phyloP scores from a whole-genome alignment of 2,888 invertebrate genomes.

The Caradrina clavipalpis region DNA sequence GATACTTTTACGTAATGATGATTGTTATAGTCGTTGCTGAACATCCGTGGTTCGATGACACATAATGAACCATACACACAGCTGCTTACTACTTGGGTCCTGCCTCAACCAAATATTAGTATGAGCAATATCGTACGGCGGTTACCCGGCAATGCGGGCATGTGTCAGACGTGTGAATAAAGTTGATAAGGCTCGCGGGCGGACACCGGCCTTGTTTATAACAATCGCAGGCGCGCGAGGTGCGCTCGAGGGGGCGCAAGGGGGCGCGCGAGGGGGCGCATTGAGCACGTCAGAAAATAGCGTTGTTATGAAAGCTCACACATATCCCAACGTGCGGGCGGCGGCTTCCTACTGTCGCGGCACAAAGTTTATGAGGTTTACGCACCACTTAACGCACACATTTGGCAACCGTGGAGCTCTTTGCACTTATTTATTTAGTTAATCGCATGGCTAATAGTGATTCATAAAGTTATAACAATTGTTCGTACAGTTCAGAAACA shows the following conservation, averaged over 20 bases:
- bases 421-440: conserved; percentile 28
- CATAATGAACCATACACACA: neutral
- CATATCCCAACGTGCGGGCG: conserved; percentile 15
- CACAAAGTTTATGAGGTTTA: conserved; percentile 26
- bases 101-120: conserved; percentile 9
- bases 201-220: conserved; percentile 34
- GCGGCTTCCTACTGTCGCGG: neutral
- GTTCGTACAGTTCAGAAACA: neutral
- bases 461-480: neutral
- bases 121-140: neutral
- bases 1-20: too few species aligned
- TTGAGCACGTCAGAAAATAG: conserved; percentile 34
- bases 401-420: conserved; percentile 14
- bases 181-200: neutral
- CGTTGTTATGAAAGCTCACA: conserved; percentile 31
- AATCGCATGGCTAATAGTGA: conserved; percentile 1
- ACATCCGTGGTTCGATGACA: too few species aligned
- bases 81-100: neutral
- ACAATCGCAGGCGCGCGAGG: conserved; percentile 9
- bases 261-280: neutral
- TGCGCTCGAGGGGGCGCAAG: too few species aligned
- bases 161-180: conserved; percentile 9
- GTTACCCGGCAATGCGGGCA: neutral
- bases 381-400: conserved; percentile 22
- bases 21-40: too few species aligned